Evolutionary conservation across 2,797 vertebrate species (phyloP).

Genomic region (Antennarius maculatus): DNA sequence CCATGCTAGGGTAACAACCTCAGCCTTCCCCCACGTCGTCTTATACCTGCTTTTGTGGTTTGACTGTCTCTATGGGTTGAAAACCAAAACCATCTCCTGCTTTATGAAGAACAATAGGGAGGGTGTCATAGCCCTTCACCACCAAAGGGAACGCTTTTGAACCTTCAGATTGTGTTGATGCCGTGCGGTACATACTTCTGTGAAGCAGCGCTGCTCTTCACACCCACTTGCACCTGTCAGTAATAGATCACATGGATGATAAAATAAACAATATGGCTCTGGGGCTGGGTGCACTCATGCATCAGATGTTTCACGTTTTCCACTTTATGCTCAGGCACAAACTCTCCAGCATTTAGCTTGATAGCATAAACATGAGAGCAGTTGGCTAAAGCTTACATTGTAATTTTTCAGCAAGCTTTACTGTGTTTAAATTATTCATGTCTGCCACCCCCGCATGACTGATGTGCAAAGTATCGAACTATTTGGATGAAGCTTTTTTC

Average conservation of each 20-base stretch:
- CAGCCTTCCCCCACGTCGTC: conserved; percentile 41
- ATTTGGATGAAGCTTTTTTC: background rate
- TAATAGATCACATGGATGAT: conserved; percentile 71
- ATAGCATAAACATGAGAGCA: background rate
- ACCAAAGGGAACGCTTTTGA: conserved; percentile 55
- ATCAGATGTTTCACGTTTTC: conserved; percentile 43
- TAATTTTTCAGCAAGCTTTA: conserved; percentile 11
- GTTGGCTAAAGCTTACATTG: conserved; percentile 3
- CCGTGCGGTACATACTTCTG: conserved; percentile 36
- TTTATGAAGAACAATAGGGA: conserved; percentile 59
- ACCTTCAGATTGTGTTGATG: conserved; percentile 47
- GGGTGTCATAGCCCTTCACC: conserved; percentile 40
- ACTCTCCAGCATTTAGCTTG: conserved; percentile 36
- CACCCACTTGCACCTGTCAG: conserved; percentile 74
- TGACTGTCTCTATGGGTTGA: conserved; percentile 32
- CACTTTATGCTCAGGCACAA: conserved; percentile 41
- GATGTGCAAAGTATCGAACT: conserved; percentile 14
- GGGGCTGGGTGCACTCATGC: conserved; percentile 42
- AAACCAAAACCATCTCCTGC: conserved; percentile 61
- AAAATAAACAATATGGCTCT: conserved; percentile 67
- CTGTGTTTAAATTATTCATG: conserved; percentile 5
- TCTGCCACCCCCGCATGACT: conserved; percentile 5
- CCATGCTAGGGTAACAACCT: conserved; percentile 68
- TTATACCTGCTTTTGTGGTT: conserved; percentile 33
- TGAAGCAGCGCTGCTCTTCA: conserved; percentile 54